Evolutionary conservation across 2,113 vertebrate genomes (phyloP).

Genomic region (Nerophis ophidion): DNA sequence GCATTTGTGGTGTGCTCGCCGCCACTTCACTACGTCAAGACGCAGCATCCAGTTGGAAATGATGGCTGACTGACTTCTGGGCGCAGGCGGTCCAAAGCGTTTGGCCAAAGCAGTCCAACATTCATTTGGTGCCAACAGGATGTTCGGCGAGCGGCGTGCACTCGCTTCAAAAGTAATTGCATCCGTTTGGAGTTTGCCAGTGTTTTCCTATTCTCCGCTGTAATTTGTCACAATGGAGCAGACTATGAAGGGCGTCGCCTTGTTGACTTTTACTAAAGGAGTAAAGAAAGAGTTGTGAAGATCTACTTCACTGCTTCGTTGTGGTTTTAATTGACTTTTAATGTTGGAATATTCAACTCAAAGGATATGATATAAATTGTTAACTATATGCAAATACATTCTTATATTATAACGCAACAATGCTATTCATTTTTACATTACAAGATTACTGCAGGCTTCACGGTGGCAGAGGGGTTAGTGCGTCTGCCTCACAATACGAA

Average conservation of each 20-base stretch:
- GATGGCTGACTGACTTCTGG: slow-evolving; percentile 21
- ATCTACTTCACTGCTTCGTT: slow-evolving; percentile 2
- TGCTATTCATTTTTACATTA: too few species aligned
- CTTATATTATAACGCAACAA: too few species aligned
- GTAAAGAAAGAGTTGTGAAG: slow-evolving; percentile 10
- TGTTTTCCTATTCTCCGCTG: slow-evolving; percentile 48
- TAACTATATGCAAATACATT: too few species aligned
- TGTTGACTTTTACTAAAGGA: slow-evolving; percentile 26
- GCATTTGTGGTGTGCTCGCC: slow-evolving; percentile 53
- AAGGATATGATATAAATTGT: too few species aligned
- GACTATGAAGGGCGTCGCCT: slow-evolving; percentile 19
- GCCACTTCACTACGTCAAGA: slow-evolving; percentile 22
- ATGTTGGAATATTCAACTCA: slow-evolving; percentile 1
- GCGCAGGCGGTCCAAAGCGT: slow-evolving; percentile 23
- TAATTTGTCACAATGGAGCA: slow-evolving; percentile 37
- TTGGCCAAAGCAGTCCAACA: slow-evolving; percentile 38
- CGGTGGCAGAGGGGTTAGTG: too few species aligned
- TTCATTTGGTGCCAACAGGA: slow-evolving; percentile 52
- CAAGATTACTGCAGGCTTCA: too few species aligned
- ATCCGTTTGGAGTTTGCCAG: slow-evolving; percentile 45
- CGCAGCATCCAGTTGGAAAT: slow-evolving; percentile 5
- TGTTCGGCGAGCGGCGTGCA: slow-evolving; percentile 25
- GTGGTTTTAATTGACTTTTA: slow-evolving; percentile 26
- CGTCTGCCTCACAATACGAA: too few species aligned
- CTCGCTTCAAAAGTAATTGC: slow-evolving; percentile 33